Percentiles rank a stretch among this genome's conserved stretches.
phyloP scores from a whole-genome alignment of 2,888 invertebrate genomes.

The Theodoxus fluviatilis region DNA sequence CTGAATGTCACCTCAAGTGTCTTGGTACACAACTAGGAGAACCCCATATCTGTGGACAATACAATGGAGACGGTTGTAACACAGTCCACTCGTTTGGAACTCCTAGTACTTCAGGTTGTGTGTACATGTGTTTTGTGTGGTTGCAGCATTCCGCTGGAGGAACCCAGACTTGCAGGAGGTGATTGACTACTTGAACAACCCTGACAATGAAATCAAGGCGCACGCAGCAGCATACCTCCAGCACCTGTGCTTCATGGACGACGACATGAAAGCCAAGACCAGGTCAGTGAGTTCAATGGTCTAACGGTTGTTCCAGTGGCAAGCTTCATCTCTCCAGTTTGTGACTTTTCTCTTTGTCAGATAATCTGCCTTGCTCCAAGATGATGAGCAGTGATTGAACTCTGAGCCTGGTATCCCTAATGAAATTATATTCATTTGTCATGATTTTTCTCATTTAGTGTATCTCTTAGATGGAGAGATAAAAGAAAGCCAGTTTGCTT shows the following conservation, averaged over 20 bases:
- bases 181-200: slow-evolving; percentile 94
- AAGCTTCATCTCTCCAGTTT: neutral
- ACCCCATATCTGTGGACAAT: no score
- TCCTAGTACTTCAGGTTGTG: no score
- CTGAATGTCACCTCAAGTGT: no score
- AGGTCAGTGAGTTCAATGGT: slow-evolving; percentile 67
- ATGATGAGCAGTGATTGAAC: neutral
- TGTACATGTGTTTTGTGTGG: no score
- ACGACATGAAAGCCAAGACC: slow-evolving; percentile 97
- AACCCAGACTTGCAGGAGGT: slow-evolving; percentile 98
- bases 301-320: neutral
- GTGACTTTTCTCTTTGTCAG: neutral
- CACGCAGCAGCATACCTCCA: slow-evolving; percentile 99
- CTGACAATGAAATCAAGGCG: slow-evolving; percentile 93
- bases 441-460: neutral
- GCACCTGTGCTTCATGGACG: slow-evolving; percentile 98
- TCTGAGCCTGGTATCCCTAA: neutral
- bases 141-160: no score
- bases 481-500: neutral
- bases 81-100: no score
- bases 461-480: neutral
- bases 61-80: no score
- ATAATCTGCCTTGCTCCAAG: neutral
- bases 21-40: no score
- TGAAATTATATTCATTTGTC: neutral